These are phyloP conservation scores for Drosophila mercatorum DNA, from an alignment of 2,888 invertebrate species.

Conservation along the genomic window DNA sequence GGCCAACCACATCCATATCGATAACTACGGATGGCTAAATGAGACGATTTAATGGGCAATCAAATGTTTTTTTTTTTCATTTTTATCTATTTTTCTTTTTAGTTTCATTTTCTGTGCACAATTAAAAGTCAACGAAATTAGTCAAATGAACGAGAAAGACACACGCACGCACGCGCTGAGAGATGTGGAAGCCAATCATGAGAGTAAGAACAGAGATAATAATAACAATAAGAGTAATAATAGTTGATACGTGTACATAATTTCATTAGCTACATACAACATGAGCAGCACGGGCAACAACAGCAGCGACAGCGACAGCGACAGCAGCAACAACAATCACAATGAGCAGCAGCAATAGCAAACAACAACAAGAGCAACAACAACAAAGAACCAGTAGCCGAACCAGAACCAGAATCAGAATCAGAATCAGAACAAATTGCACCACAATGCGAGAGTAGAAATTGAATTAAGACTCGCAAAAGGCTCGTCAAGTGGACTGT, in stretches of 20 bases:
- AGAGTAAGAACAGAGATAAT: constrained; percentile 10
- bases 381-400: constrained; percentile 27
- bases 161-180: neutral
- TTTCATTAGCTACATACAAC: constrained; percentile 34
- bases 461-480: constrained; percentile 8
- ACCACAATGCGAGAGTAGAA: constrained; percentile 17
- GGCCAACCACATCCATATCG: constrained; percentile 38
- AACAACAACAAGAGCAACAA: constrained; percentile 17
- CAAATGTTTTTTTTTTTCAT: constrained; percentile 27
- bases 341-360: neutral
- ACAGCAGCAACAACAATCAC: constrained; percentile 18
- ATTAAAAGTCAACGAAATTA: constrained; percentile 37
- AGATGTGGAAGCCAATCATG: neutral
- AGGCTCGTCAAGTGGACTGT: constrained; percentile 12
- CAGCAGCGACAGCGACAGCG: constrained; percentile 11
- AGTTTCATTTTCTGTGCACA: constrained; percentile 23
- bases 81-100: neutral
- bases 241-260: constrained; percentile 30
- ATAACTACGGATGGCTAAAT: constrained; percentile 47
- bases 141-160: constrained; percentile 42
- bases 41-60: constrained; percentile 54
- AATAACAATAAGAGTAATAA: constrained; percentile 23
- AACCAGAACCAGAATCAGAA: constrained; percentile 19
- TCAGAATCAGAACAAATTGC: constrained; percentile 22
- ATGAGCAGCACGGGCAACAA: constrained; percentile 26